Percentiles rank a stretch among this genome's conserved stretches.
Conservation (phyloP, 2,113 vertebrate species). For the Cynoglossus semilaevis region DNA sequence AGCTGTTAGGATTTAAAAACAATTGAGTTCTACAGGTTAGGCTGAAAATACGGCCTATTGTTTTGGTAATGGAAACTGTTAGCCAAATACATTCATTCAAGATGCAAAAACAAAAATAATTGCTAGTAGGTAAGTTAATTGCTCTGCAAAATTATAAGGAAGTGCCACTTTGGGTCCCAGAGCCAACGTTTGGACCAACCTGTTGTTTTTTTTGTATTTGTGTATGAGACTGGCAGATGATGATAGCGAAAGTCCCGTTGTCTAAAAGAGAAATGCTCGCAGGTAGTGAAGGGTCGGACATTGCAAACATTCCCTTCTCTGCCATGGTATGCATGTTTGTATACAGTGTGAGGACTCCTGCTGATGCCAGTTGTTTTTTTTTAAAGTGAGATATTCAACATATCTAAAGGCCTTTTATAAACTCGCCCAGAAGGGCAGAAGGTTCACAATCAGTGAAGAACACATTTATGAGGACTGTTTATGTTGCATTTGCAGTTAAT, state of each 20-base stretch:
- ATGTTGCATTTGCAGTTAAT: too few relatives aligned
- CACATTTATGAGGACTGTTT: too few relatives aligned
- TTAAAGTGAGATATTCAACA: conserved; percentile 48
- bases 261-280: conserved; percentile 38
- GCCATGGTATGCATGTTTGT: conserved; percentile 73
- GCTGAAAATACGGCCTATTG: too few relatives aligned
- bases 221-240: background rate
- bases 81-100: too few relatives aligned
- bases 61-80: too few relatives aligned
- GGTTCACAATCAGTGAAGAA: conserved; percentile 5
- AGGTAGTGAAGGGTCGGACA: conserved; percentile 51
- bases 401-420: conserved; percentile 39
- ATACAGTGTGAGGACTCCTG: conserved; percentile 62
- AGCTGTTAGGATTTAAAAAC: too few relatives aligned
- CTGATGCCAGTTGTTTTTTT: conserved; percentile 55
- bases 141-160: too few relatives aligned
- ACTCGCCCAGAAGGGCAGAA: background rate
- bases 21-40: too few relatives aligned
- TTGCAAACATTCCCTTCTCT: conserved; percentile 68
- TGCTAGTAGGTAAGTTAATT: too few relatives aligned
- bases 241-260: conserved; percentile 7
- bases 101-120: too few relatives aligned
- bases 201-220: conserved; percentile 48
- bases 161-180: too few relatives aligned
- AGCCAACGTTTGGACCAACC: conserved; percentile 2